Evolutionary conservation across 2,888 invertebrate species (phyloP).

Genomic region (Cheilosia vulpina): DNA sequence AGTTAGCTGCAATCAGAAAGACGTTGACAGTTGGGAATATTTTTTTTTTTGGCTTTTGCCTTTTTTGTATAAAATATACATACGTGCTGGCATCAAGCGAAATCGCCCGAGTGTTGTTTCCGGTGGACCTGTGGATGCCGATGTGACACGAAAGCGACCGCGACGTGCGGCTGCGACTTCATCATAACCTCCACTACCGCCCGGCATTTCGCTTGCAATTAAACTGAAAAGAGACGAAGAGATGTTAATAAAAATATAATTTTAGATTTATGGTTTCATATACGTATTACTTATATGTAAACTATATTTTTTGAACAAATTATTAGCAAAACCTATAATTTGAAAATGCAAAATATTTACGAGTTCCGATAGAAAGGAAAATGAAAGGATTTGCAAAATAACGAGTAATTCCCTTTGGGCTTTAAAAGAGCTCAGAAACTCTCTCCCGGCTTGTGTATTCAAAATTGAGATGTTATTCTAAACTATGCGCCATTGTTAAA

Average conservation of each 20-base stretch:
- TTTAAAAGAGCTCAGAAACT: too few relatives aligned
- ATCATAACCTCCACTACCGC: slow-evolving; percentile 79
- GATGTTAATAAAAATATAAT: background rate
- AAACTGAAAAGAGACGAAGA: slow-evolving; percentile 40
- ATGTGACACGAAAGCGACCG: slow-evolving; percentile 85
- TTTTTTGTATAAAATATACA: slow-evolving; percentile 67
- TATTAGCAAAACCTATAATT: too few relatives aligned
- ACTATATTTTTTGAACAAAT: too few relatives aligned
- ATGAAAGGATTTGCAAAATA: too few relatives aligned
- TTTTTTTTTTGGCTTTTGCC: slow-evolving; percentile 20
- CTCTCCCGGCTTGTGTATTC: too few relatives aligned
- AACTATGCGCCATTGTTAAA: too few relatives aligned
- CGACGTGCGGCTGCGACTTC: slow-evolving; percentile 83
- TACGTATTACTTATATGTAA: too few relatives aligned
- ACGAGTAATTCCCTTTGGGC: too few relatives aligned
- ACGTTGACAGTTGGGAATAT: background rate
- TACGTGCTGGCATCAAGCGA: slow-evolving; percentile 83
- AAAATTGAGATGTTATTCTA: too few relatives aligned
- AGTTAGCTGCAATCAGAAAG: slow-evolving; percentile 80
- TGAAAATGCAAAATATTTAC: too few relatives aligned
- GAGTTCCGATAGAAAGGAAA: too few relatives aligned
- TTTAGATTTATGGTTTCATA: too few relatives aligned
- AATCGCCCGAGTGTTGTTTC: slow-evolving; percentile 83
- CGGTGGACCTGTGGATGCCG: slow-evolving; percentile 82
- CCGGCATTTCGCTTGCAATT: slow-evolving; percentile 75